Percentiles rank a stretch among this genome's conserved stretches.
Conservation (phyloP, 2,888 invertebrate species). For the Pammene aurita region DNA sequence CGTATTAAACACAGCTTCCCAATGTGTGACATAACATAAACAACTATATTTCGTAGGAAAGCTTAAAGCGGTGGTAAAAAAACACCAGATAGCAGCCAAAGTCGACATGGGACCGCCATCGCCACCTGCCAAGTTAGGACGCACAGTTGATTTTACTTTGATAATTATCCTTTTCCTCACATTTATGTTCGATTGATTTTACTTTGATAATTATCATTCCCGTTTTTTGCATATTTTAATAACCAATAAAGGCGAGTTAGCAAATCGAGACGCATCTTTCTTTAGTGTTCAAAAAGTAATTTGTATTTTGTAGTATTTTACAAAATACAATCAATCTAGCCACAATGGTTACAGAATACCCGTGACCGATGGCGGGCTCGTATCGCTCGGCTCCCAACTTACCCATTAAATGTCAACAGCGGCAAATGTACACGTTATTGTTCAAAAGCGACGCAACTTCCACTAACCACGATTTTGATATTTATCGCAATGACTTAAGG, state of each 20-base stretch:
- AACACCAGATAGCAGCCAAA: conserved; percentile 50
- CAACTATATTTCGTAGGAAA: conserved; percentile 51
- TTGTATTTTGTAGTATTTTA: no score
- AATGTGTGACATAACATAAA: conserved; percentile 24
- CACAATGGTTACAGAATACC: no score
- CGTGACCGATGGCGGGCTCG: background rate
- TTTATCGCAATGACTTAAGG: background rate
- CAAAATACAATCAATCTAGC: no score
- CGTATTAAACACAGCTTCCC: background rate
- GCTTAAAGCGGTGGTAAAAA: conserved; percentile 63
- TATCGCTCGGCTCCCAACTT: conserved; percentile 6
- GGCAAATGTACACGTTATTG: conserved; percentile 32
- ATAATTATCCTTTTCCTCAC: background rate
- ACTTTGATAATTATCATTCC: background rate
- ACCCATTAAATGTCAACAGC: conserved; percentile 33
- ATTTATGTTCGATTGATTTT: background rate
- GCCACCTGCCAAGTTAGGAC: background rate
- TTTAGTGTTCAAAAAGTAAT: no score
- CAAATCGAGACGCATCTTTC: no score
- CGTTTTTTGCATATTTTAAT: background rate
- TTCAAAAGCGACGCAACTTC: conserved; percentile 24
- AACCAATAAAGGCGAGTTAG: no score
- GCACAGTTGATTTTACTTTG: conserved; percentile 4
- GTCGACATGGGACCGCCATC: conserved; percentile 1
- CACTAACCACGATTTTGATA: background rate